A percentile compares a stretch with the other conserved stretches of the same genome.
phyloP scores from a whole-genome alignment of 2,113 vertebrate genomes.

The Pituophis catenifer region DNA sequence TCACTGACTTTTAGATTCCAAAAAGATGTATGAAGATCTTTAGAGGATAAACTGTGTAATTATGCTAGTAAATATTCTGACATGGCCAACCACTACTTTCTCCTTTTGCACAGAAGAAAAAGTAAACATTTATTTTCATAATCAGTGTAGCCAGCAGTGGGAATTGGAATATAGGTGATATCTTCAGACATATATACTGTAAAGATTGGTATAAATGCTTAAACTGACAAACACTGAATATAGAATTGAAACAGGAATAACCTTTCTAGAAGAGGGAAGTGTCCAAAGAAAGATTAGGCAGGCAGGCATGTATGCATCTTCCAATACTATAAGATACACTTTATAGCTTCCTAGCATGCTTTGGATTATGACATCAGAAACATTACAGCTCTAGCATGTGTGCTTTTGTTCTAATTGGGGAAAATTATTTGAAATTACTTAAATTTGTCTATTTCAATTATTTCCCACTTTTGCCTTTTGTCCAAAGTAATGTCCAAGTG shows the following conservation, averaged over 20 bases:
- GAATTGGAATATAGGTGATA: not conserved
- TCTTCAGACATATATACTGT: constrained; percentile 26
- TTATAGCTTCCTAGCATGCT: constrained; percentile 59
- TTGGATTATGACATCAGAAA: constrained; percentile 45
- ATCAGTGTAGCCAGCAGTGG: constrained; percentile 7
- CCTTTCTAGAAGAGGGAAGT: constrained; percentile 45
- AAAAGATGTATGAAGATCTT: rapidly evolving
- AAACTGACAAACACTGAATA: not conserved
- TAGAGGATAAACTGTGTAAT: not conserved
- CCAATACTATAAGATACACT: constrained; percentile 57
- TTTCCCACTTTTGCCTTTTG: constrained; percentile 64
- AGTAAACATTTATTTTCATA: constrained; percentile 33
- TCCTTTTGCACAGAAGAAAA: not conserved
- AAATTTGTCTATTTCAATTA: constrained; percentile 54
- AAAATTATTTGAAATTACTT: constrained; percentile 60
- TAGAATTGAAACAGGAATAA: constrained; percentile 37
- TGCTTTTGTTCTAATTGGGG: not conserved
- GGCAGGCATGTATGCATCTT: constrained; percentile 51
- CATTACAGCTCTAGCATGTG: constrained; percentile 23
- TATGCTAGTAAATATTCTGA: not conserved
- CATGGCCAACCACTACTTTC: constrained; percentile 3
- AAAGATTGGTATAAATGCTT: constrained; percentile 11
- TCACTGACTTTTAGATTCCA: not conserved
- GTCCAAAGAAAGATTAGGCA: constrained; percentile 51
- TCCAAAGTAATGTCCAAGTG: constrained; percentile 62